phyloP scores from a whole-genome alignment of 1,140 invertebrate genomes.

The Pentalonia nigronervosa region DNA sequence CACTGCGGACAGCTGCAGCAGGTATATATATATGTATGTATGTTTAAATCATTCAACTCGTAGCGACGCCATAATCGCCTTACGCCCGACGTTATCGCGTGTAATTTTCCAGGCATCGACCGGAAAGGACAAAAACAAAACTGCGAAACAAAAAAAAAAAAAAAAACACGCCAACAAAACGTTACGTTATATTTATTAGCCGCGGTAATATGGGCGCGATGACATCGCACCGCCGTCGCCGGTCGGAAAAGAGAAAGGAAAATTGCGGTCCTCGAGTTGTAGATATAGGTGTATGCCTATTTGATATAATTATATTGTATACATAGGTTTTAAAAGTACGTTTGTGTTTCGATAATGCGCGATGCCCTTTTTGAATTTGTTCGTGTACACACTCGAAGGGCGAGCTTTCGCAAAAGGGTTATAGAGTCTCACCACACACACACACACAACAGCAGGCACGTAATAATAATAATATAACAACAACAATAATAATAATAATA shows the following conservation, averaged over 20 bases:
- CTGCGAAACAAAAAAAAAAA: neutral
- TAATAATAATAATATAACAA: too few relatives aligned
- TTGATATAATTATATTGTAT: neutral
- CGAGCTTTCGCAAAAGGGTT: neutral
- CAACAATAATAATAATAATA: too few relatives aligned
- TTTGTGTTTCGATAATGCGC: neutral
- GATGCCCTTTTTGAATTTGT: neutral
- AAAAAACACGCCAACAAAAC: neutral
- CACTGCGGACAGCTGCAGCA: neutral
- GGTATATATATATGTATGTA: neutral
- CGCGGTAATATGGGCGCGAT: neutral
- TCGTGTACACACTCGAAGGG: neutral
- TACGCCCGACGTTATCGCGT: neutral
- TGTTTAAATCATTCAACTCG: neutral
- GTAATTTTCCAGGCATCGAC: neutral
- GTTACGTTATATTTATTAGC: neutral
- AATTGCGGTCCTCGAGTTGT: neutral
- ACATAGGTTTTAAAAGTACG: neutral
- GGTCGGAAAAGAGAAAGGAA: neutral
- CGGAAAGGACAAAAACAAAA: conserved; percentile 15
- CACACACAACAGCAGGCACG: too few relatives aligned
- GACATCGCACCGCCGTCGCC: neutral
- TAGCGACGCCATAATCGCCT: neutral
- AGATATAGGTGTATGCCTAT: too few relatives aligned
- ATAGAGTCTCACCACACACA: too few relatives aligned